phyloP scores from a whole-genome alignment of 2,888 invertebrate species.

The Sarcophaga subvicina region DNA sequence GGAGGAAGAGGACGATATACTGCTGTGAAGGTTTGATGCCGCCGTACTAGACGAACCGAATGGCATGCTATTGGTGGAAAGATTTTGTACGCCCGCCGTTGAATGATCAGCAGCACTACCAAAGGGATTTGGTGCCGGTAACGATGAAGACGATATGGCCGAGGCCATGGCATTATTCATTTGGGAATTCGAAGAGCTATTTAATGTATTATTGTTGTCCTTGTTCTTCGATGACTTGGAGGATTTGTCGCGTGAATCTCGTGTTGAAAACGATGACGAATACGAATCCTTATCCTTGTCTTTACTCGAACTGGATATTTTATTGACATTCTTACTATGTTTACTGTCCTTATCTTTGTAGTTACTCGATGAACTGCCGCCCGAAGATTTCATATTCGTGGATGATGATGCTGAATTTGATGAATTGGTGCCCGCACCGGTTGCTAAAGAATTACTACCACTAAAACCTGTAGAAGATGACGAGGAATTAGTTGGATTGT shows the following conservation, averaged over 20 bases:
- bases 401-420: conserved; percentile 39
- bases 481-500: conserved; percentile 47
- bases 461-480: conserved; percentile 60
- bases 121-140: conserved; percentile 50
- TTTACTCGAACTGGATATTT: conserved; percentile 79
- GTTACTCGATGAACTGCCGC: conserved; percentile 72
- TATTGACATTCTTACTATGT: conserved; percentile 79
- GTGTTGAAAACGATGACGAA: conserved; percentile 78
- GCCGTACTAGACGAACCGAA: conserved; percentile 63
- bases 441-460: conserved; percentile 62
- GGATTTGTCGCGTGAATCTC: conserved; percentile 78
- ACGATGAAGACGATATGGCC: conserved; percentile 57
- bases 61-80: conserved; percentile 67
- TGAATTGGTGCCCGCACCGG: conserved; percentile 70
- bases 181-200: conserved; percentile 54
- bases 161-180: conserved; percentile 32
- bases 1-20: conserved; percentile 50
- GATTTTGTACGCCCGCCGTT: conserved; percentile 69
- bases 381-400: conserved; percentile 69
- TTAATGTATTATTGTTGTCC: conserved; percentile 68
- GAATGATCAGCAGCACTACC: conserved; percentile 35
- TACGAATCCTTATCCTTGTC: conserved; percentile 80
- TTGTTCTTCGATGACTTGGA: conserved; percentile 81
- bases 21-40: conserved; percentile 28
- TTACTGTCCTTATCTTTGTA: conserved; percentile 81